phyloP scores from a whole-genome alignment of 1,140 invertebrate genomes.

The Drosophila hydei region DNA sequence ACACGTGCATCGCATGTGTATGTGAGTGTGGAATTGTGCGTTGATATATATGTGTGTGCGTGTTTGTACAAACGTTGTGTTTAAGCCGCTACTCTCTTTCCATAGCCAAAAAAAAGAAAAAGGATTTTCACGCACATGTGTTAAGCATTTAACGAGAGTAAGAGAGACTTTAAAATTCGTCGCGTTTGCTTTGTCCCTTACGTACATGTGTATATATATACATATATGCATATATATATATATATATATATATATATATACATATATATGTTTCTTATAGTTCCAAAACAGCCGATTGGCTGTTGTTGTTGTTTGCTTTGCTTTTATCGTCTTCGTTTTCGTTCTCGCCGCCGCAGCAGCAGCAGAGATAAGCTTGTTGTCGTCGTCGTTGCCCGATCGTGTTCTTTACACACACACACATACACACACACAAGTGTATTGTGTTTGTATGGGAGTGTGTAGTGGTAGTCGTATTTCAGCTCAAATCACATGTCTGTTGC shows the following conservation, averaged over 20 bases:
- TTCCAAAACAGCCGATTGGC: slow-evolving; percentile 55
- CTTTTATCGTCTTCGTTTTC: slow-evolving; percentile 74
- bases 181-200: slow-evolving; percentile 42
- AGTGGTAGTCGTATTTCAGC: slow-evolving; percentile 10
- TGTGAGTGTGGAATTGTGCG: too few species aligned
- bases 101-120: slow-evolving; percentile 24
- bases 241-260: slow-evolving; percentile 18
- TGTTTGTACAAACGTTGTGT: slow-evolving; percentile 16
- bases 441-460: slow-evolving; percentile 21
- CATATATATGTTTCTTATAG: slow-evolving; percentile 6
- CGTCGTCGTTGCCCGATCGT: slow-evolving; percentile 39
- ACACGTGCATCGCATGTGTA: slow-evolving; percentile 53
- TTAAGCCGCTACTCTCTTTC: slow-evolving; percentile 30
- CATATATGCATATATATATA: slow-evolving; percentile 17
- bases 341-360: slow-evolving; percentile 22
- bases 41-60: slow-evolving; percentile 13
- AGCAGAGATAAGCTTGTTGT: slow-evolving; percentile 66
- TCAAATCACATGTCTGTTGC: slow-evolving; percentile 12
- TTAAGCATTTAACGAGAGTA: slow-evolving; percentile 26
- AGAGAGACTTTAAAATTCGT: slow-evolving; percentile 27
- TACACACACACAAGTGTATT: slow-evolving; percentile 10
- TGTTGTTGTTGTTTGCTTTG: slow-evolving; percentile 67
- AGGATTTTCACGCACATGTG: slow-evolving; percentile 72
- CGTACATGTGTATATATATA: slow-evolving; percentile 19
- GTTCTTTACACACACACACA: slow-evolving; percentile 37